These are phyloP conservation scores for Lepus townsendii DNA, from an alignment of 2,797 vertebrate species.

Conservation along the genomic window DNA sequence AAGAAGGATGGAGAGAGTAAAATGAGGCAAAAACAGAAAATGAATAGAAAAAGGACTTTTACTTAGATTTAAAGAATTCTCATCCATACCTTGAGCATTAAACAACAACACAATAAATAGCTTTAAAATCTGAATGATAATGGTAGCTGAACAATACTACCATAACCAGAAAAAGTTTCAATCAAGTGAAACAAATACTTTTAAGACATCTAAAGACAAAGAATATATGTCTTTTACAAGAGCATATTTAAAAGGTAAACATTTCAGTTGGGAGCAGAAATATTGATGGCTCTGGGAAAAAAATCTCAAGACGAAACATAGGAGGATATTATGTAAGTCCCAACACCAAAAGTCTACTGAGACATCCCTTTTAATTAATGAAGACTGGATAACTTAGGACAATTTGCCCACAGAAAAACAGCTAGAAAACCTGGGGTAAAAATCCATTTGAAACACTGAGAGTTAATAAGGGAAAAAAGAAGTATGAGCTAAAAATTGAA, in stretches of 20 bases:
- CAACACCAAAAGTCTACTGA: not conserved
- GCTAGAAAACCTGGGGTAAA: not conserved
- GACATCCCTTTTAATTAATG: not conserved
- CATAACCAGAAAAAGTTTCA: not conserved
- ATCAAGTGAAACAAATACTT: not conserved
- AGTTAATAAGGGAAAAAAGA: constrained; percentile 34
- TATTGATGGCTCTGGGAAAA: not conserved
- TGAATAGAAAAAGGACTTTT: not conserved
- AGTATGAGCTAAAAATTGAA: not conserved
- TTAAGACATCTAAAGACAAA: not conserved
- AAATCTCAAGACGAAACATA: not conserved
- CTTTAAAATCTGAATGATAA: not conserved
- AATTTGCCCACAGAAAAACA: not conserved
- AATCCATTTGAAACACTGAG: not conserved
- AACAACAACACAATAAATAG: not conserved
- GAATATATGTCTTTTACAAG: not conserved
- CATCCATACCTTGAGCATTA: not conserved
- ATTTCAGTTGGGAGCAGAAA: not conserved
- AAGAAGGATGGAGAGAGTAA: not conserved
- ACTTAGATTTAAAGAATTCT: not conserved
- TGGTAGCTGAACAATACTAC: not conserved
- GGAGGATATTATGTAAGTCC: not conserved
- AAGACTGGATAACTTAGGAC: not conserved
- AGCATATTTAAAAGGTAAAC: not conserved
- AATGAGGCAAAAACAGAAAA: not conserved